Evolutionary conservation across 2,113 vertebrate genomes (phyloP), one percentile per base, ranked within the genome.

Genomic region (Notarius quadriscutis): DNA sequence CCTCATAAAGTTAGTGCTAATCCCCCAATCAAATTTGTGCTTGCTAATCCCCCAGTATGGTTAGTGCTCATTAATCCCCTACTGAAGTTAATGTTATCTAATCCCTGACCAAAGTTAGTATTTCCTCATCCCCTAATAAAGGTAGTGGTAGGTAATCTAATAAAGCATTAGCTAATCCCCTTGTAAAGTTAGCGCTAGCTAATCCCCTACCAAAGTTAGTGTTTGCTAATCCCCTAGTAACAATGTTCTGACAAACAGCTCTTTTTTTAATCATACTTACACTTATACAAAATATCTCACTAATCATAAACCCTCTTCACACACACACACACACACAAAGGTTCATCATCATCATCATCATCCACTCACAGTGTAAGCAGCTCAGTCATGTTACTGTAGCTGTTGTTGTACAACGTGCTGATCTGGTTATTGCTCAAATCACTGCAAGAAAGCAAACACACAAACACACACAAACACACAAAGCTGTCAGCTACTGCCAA

Each of bases 381-480:
- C 93, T 99, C 98, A 83, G 97, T 97, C 98, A 99, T 99, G 95
- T 99, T 99, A 96, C 97, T 99, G 97, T 99, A 99, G 95, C 97
- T 99, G 95, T 99, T 96, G 95, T 97, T 99, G 94, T 97, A 98
- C 93, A 99, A 96, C 86, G 98, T 99, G 96, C 98, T 99, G 96
- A 99, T 99, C 94, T 97, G 95, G 96, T 99, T 99, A 97, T 99
- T 99, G 96, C 98, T 99, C 95, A 99, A 96, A 96, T 99, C 98
- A 94, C 98, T 99, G 95, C 88, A 97, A 97, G 94, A 95, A 91
- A 95, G 94, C 62, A 88, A 78, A 90, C 62, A 83, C 30, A 86
- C 20, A 87, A 34, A 79, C 50, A 84, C 69, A 72, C 30, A 62
- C 69, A 67, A 71, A 72, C 50, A 85, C 62, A 87, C 20, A 84